phyloP scores from a whole-genome alignment of 2,888 invertebrate genomes.

The Pteria penguin region DNA sequence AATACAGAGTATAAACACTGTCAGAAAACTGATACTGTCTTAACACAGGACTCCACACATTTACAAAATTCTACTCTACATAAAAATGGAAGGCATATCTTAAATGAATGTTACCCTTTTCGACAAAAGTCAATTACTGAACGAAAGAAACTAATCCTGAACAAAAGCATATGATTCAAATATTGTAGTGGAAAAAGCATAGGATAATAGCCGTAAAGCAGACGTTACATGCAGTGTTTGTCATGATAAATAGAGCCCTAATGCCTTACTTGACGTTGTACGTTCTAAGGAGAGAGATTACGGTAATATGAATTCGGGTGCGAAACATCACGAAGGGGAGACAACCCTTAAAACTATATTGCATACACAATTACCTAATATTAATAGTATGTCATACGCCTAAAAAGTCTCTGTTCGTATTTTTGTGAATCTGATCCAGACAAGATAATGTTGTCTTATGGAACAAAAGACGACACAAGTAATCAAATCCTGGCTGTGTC shows the following conservation, averaged over 20 bases:
- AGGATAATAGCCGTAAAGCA: constrained; percentile 17
- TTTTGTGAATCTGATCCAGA: background rate
- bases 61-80: background rate
- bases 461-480: constrained; percentile 25
- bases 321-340: no score
- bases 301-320: no score
- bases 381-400: constrained; percentile 25
- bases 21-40: no score
- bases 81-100: background rate
- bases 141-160: constrained; percentile 16
- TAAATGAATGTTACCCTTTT: constrained; percentile 23
- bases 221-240: constrained; percentile 18
- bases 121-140: constrained; percentile 21
- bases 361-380: constrained; percentile 10
- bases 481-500: constrained; percentile 21
- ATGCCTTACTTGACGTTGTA: constrained; percentile 16
- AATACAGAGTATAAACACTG: background rate
- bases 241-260: constrained; percentile 4
- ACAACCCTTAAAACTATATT: background rate
- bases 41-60: no score
- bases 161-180: constrained; percentile 31
- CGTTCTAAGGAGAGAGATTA: no score
- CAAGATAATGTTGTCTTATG: constrained; percentile 16
- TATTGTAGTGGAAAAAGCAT: constrained; percentile 20
- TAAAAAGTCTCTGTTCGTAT: constrained; percentile 23